These are phyloP conservation scores for Melanchra persicariae DNA, from an alignment of 2,888 invertebrate species.

Conservation along the genomic window DNA sequence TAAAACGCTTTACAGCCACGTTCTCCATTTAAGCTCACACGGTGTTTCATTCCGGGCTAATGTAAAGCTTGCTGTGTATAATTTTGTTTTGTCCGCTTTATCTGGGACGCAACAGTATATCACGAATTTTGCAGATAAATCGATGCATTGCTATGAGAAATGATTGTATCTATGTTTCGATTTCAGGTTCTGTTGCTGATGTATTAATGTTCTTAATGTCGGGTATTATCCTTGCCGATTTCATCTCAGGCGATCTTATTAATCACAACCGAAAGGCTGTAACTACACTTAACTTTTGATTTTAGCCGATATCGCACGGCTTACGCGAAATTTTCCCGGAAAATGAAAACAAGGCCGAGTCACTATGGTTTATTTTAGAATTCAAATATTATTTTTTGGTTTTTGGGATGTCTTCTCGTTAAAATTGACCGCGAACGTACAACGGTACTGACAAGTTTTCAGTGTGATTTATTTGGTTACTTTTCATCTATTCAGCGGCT, in stretches of 20 bases:
- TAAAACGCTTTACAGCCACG: slow-evolving; percentile 77
- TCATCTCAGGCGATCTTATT: slow-evolving; percentile 20
- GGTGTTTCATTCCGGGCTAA: slow-evolving; percentile 75
- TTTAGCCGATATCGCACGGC: not conserved
- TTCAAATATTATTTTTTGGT: slow-evolving; percentile 36
- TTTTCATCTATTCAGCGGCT: slow-evolving; percentile 51
- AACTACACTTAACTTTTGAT: slow-evolving; percentile 21
- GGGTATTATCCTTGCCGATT: slow-evolving; percentile 29
- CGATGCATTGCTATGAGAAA: slow-evolving; percentile 52
- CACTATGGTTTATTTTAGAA: slow-evolving; percentile 4
- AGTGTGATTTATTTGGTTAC: slow-evolving; percentile 54
- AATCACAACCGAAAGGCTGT: slow-evolving; percentile 24
- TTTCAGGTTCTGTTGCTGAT: slow-evolving; percentile 32
- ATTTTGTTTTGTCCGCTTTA: slow-evolving; percentile 75
- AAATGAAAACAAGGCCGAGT: not conserved
- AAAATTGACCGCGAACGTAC: slow-evolving; percentile 70
- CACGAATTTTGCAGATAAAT: slow-evolving; percentile 72
- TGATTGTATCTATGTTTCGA: slow-evolving; percentile 47
- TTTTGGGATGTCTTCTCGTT: slow-evolving; percentile 69
- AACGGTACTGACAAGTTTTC: slow-evolving; percentile 71
- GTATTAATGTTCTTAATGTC: slow-evolving; percentile 41
- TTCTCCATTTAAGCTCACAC: slow-evolving; percentile 80
- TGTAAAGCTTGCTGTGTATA: slow-evolving; percentile 76
- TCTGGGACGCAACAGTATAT: slow-evolving; percentile 75
- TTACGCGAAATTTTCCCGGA: not conserved